Evolutionary conservation across 2,888 invertebrate genomes (phyloP).

Genomic region (Gibbula magus): DNA sequence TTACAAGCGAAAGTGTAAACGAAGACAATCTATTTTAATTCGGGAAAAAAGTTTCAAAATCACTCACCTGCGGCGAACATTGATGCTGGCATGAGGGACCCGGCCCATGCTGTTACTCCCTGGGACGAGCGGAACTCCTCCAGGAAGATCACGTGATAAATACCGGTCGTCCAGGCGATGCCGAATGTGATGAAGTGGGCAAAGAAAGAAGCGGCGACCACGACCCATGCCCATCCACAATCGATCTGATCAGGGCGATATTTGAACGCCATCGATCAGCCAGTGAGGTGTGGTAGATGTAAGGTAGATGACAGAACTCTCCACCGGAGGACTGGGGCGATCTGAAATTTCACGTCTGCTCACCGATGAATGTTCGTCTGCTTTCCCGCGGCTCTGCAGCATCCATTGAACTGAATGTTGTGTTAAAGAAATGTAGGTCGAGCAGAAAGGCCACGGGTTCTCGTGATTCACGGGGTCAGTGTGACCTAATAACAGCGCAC

Average conservation of each 20-base stretch:
- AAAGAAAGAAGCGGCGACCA: conserved; percentile 49
- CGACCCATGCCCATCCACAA: conserved; percentile 54
- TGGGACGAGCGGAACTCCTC: conserved; percentile 49
- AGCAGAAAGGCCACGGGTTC: too few species aligned
- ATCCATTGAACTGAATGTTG: too few species aligned
- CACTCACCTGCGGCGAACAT: conserved; percentile 55
- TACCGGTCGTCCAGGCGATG: conserved; percentile 60
- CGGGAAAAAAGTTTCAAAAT: too few species aligned
- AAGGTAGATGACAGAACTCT: not conserved
- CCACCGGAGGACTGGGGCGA: too few species aligned
- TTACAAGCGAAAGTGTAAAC: too few species aligned
- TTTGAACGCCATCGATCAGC: not conserved
- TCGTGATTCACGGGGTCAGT: too few species aligned
- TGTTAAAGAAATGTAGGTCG: too few species aligned
- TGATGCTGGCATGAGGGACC: conserved; percentile 53
- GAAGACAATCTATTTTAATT: too few species aligned
- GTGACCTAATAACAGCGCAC: too few species aligned
- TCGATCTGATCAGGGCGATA: conserved; percentile 37
- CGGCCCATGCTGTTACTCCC: conserved; percentile 54
- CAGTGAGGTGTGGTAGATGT: not conserved
- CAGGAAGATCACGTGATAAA: conserved; percentile 60
- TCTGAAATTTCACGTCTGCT: not conserved
- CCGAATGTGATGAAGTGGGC: conserved; percentile 55
- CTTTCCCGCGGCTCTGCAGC: too few species aligned
- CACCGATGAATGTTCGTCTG: too few species aligned